A percentile compares a stretch with the other conserved stretches of the same genome.
phyloP scores from a whole-genome alignment of 2,888 invertebrate species.

The Trachelus tabidus region DNA sequence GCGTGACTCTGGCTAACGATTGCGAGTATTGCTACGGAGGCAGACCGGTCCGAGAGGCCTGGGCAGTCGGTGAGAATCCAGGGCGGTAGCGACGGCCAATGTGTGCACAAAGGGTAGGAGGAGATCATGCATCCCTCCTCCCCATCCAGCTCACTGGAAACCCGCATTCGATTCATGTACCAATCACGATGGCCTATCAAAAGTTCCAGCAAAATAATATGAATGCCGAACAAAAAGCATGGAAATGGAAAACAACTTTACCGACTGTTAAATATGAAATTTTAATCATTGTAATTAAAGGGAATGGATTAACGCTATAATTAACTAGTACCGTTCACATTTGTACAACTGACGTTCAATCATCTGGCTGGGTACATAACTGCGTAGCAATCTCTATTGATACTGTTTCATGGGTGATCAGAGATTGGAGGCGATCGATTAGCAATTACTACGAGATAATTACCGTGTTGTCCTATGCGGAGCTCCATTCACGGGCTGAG shows the following conservation, averaged over 20 bases:
- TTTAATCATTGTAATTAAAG: neutral
- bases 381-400: slow-evolving; percentile 35
- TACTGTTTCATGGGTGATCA: slow-evolving; percentile 46
- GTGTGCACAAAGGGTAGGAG: neutral
- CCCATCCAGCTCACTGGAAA: too few species aligned
- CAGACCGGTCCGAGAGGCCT: slow-evolving; percentile 16
- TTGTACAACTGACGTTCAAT: neutral
- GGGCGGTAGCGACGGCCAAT: neutral
- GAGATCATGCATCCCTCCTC: too few species aligned
- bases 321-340: neutral
- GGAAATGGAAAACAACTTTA: too few species aligned
- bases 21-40: neutral
- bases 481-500: slow-evolving; percentile 18
- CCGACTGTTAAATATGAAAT: neutral
- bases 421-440: slow-evolving; percentile 51
- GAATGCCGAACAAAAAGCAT: neutral
- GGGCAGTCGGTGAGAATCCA: neutral
- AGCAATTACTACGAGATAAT: slow-evolving; percentile 54
- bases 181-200: neutral
- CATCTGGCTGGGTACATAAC: slow-evolving; percentile 10
- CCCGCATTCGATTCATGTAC: neutral
- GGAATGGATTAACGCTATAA: neutral
- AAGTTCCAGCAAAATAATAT: neutral
- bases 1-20: slow-evolving; percentile 49
- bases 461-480: slow-evolving; percentile 31